Conservation (phyloP, 2,888 invertebrate species). For the Hirtodrosophila alboralis region DNA sequence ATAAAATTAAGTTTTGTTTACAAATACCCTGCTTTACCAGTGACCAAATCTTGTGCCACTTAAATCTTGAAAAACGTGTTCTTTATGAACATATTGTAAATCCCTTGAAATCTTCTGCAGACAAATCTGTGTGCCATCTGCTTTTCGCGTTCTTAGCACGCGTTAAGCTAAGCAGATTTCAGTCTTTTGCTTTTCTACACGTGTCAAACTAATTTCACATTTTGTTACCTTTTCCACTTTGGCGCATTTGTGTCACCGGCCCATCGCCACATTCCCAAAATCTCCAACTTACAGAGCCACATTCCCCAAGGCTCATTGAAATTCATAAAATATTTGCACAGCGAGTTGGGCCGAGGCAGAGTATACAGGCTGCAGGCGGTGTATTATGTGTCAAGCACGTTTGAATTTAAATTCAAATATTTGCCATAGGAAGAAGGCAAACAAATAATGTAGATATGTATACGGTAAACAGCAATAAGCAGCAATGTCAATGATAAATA, state of each 20-base stretch:
- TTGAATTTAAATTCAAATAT: conserved; percentile 79
- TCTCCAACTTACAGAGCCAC: conserved; percentile 12
- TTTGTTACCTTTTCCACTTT: conserved; percentile 72
- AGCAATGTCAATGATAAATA: conserved; percentile 38
- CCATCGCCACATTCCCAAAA: conserved; percentile 1
- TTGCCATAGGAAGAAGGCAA: conserved; percentile 73
- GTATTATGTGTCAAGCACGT: conserved; percentile 79
- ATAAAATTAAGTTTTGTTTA: neutral
- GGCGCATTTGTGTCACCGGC: conserved; percentile 64
- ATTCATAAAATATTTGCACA: conserved; percentile 77
- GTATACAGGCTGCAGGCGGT: conserved; percentile 56
- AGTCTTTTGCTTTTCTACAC: conserved; percentile 58
- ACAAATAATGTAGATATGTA: conserved; percentile 78
- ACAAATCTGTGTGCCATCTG: conserved; percentile 33
- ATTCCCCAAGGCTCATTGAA: conserved; percentile 66
- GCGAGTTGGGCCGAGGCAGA: conserved; percentile 62
- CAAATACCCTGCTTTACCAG: neutral
- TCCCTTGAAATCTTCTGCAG: conserved; percentile 21
- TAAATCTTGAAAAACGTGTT: no score
- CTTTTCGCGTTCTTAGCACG: conserved; percentile 28
- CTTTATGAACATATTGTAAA: conserved; percentile 17
- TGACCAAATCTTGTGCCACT: neutral
- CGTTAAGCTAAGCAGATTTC: conserved; percentile 44
- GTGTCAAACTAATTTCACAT: conserved; percentile 78
- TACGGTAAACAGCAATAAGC: conserved; percentile 79